These are phyloP conservation scores for Acipenser ruthenus DNA, from an alignment of 2,797 vertebrate genomes.

Conservation along the genomic window DNA sequence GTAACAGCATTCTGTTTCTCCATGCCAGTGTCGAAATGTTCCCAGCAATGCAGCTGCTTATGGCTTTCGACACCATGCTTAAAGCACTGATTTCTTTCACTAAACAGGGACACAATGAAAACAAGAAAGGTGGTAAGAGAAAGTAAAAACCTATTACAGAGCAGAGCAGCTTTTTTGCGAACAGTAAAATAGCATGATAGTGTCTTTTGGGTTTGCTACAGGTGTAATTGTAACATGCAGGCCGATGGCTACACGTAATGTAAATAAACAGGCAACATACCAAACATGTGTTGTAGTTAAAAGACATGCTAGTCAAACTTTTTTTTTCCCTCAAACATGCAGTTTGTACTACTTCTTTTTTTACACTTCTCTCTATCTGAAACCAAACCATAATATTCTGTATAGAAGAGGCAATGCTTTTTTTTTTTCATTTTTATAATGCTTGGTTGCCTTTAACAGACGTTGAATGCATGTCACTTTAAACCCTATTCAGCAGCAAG, in stretches of 20 bases:
- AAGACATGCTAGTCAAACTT: too few relatives aligned
- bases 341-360: too few relatives aligned
- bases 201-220: background rate
- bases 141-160: background rate
- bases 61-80: slow-evolving; percentile 77
- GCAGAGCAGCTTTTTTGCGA: background rate
- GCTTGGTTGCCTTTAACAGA: too few relatives aligned
- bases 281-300: too few relatives aligned
- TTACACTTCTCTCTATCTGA: too few relatives aligned
- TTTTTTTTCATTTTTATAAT: too few relatives aligned
- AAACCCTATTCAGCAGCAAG: too few relatives aligned
- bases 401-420: too few relatives aligned
- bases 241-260: background rate
- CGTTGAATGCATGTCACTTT: too few relatives aligned
- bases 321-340: too few relatives aligned
- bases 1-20: slow-evolving; percentile 61
- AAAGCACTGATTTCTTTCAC: slow-evolving; percentile 75
- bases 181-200: background rate
- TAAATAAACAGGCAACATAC: too few relatives aligned
- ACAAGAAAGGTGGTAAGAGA: background rate
- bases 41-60: slow-evolving; percentile 50
- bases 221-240: background rate
- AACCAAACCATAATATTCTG: too few relatives aligned
- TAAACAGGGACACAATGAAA: slow-evolving; percentile 42
- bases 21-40: slow-evolving; percentile 68